Conservation (phyloP, 2,113 vertebrate species). For the Eulacestoma nigropectus region DNA sequence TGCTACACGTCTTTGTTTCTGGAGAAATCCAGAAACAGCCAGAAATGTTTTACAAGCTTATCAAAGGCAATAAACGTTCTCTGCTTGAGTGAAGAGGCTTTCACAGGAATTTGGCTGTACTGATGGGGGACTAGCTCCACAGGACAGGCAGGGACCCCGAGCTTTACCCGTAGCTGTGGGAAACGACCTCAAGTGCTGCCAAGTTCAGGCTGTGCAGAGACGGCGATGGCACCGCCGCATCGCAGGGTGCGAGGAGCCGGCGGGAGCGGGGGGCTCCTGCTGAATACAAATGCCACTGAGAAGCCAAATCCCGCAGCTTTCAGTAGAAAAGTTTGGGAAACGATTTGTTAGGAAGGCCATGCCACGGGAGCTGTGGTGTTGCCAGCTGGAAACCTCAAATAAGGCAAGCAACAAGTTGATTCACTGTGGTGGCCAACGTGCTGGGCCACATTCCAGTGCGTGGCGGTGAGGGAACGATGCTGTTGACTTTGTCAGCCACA, state of each 20-base stretch:
- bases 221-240: rapidly evolving
- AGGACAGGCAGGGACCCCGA: rapidly evolving
- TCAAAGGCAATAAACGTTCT: not conserved
- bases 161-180: not conserved
- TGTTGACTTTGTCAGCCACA: not conserved
- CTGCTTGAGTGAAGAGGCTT: not conserved
- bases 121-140: not conserved
- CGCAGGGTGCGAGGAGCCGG: not conserved
- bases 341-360: not conserved
- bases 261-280: not conserved
- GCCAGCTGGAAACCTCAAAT: not conserved
- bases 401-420: not conserved
- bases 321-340: not conserved
- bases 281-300: not conserved
- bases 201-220: not conserved
- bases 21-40: not conserved
- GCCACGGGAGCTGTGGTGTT: rapidly evolving
- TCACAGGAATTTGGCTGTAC: not conserved
- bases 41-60: not conserved
- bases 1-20: not conserved
- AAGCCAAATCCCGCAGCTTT: not conserved
- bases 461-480: rapidly evolving
- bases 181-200: not conserved
- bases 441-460: not conserved
- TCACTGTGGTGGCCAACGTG: not conserved